Evolutionary conservation across 1,140 invertebrate species (phyloP).

Genomic region (Heliothis virescens): DNA sequence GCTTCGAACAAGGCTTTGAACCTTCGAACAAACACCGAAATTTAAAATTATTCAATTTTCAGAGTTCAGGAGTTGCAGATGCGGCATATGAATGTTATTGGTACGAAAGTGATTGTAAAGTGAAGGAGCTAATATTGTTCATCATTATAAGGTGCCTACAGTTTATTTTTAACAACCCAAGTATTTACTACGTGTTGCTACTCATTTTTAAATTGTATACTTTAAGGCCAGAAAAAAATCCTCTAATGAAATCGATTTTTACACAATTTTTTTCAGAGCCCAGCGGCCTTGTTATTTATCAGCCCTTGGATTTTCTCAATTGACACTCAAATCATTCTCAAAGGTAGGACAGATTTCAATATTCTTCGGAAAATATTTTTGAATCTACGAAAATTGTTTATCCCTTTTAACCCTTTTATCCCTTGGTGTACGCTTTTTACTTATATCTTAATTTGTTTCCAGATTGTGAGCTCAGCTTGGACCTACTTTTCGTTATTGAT

Average conservation of each 20-base stretch:
- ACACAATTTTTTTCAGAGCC: constrained; percentile 56
- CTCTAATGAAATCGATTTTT: too few species aligned
- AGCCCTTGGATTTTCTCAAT: constrained; percentile 63
- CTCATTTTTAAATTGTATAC: too few species aligned
- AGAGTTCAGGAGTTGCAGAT: constrained; percentile 63
- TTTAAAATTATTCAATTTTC: constrained; percentile 27
- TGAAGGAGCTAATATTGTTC: constrained; percentile 57
- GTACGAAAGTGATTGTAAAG: constrained; percentile 60
- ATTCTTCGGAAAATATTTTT: not conserved
- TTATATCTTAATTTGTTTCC: constrained; percentile 38
- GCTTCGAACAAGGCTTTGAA: not conserved
- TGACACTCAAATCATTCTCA: constrained; percentile 63
- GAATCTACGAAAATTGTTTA: too few species aligned
- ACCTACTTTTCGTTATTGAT: constrained; percentile 64
- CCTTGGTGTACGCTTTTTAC: not conserved
- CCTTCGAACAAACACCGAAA: too few species aligned
- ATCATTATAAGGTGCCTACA: constrained; percentile 65
- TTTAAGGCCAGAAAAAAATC: too few species aligned
- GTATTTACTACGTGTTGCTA: too few species aligned
- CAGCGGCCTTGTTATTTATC: constrained; percentile 61
- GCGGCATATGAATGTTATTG: constrained; percentile 63
- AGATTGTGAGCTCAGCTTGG: constrained; percentile 64
- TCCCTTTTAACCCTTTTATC: too few species aligned
- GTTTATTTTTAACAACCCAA: too few species aligned
- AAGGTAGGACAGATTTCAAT: constrained; percentile 56